phyloP scores from a whole-genome alignment of 2,888 invertebrate species.

The Griposia aprilina region DNA sequence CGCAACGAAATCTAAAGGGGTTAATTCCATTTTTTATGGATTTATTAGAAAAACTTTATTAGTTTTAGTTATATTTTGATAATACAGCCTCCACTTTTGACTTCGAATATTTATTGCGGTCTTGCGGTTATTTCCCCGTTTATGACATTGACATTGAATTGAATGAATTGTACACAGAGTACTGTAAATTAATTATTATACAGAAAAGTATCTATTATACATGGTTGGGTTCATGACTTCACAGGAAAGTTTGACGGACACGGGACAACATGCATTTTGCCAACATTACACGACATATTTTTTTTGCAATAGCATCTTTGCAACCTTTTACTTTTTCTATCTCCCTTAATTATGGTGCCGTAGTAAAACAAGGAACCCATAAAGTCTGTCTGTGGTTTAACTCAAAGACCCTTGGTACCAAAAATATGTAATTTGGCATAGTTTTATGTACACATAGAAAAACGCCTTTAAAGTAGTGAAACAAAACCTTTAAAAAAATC shows the following conservation, averaged over 20 bases:
- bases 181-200: no score
- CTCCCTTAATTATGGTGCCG: neutral
- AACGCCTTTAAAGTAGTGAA: no score
- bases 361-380: neutral
- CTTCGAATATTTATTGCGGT: neutral
- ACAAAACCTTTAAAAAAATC: no score
- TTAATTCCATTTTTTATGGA: conserved; percentile 80
- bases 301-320: conserved; percentile 5
- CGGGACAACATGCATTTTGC: neutral
- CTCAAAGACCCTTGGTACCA: no score
- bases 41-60: neutral
- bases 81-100: conserved; percentile 16
- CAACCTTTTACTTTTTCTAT: neutral
- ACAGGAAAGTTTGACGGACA: no score
- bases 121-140: conserved; percentile 28
- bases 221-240: no score
- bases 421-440: no score
- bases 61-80: conserved; percentile 10
- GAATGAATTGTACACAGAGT: no score
- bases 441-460: no score
- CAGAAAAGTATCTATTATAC: no score
- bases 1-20: conserved; percentile 86
- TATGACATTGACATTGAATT: conserved; percentile 29
- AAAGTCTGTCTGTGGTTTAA: neutral
- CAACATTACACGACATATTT: neutral